A percentile compares a stretch with the other conserved stretches of the same genome.
These are phyloP conservation scores for Acanthurus lineatus DNA, from an alignment of 2,797 vertebrate genomes.

Conservation along the genomic window DNA sequence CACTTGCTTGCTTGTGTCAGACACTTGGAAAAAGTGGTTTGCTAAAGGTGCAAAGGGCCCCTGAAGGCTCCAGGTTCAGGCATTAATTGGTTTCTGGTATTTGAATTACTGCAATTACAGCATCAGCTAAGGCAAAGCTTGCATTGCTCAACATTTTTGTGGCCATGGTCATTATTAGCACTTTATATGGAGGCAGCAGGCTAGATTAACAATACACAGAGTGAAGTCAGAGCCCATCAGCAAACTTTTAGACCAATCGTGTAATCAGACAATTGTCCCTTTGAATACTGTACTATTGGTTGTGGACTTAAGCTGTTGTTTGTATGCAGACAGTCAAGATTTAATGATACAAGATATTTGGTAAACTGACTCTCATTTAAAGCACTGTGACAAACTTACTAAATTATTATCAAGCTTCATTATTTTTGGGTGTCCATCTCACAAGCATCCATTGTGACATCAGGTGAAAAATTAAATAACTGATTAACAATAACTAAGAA, in stretches of 20 bases:
- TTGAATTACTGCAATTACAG: no score
- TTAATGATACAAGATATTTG: background rate
- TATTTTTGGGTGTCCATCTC: background rate
- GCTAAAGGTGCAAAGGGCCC: no score
- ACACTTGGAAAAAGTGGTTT: no score
- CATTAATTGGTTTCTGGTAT: no score
- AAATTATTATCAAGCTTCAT: no score
- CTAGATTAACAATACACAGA: no score
- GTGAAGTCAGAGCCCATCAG: no score
- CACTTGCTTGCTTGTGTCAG: background rate
- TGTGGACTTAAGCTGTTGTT: no score
- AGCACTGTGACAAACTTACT: background rate
- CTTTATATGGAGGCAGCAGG: background rate
- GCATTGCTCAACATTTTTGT: no score
- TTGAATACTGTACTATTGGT: no score
- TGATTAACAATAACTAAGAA: background rate
- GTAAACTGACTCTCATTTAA: background rate
- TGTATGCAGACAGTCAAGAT: background rate
- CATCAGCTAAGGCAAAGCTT: no score
- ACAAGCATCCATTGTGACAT: background rate
- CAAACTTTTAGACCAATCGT: background rate
- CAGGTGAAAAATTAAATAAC: background rate
- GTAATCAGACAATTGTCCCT: background rate
- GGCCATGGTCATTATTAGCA: background rate
- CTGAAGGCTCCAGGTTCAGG: no score